These are phyloP conservation scores for Paedocypris micromegethes DNA, from an alignment of 2,797 vertebrate species.

Conservation along the genomic window DNA sequence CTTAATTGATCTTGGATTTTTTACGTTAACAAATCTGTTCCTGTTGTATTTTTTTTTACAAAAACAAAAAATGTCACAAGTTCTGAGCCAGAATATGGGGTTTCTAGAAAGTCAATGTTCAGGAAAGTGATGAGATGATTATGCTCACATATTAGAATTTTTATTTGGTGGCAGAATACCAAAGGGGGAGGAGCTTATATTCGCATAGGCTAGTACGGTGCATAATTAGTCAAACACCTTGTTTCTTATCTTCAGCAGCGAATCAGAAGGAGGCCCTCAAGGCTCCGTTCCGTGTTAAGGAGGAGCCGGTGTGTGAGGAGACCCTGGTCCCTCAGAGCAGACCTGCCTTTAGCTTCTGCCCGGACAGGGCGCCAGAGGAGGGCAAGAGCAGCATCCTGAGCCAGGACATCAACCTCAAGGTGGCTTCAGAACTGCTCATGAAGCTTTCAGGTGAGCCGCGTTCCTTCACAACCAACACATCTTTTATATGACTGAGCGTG, in stretches of 20 bases:
- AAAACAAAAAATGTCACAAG: too few species aligned
- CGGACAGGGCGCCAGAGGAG: slow-evolving; percentile 65
- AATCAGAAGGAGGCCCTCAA: slow-evolving; percentile 95
- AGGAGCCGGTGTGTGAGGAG: slow-evolving; percentile 87
- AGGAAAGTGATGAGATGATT: too few species aligned
- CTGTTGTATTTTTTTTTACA: too few species aligned
- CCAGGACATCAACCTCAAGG: slow-evolving; percentile 90
- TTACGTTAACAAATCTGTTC: too few species aligned
- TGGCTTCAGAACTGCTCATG: slow-evolving; percentile 96
- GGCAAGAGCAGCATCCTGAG: slow-evolving; percentile 75
- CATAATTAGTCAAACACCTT: background rate
- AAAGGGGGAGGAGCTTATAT: too few species aligned
- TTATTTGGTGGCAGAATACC: too few species aligned
- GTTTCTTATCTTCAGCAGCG: slow-evolving; percentile 72
- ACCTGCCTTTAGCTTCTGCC: slow-evolving; percentile 69
- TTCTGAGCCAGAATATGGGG: too few species aligned
- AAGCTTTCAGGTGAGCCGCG: slow-evolving; percentile 89
- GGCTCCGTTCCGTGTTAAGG: slow-evolving; percentile 88
- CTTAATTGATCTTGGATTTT: too few species aligned
- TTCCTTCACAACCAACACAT: slow-evolving; percentile 3
- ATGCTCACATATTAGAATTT: too few species aligned
- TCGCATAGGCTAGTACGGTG: background rate
- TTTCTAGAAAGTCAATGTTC: too few species aligned
- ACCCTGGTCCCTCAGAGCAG: slow-evolving; percentile 66
- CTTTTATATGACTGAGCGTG: slow-evolving; percentile 6